Conservation (phyloP, 2,113 vertebrate genomes). For the Accipiter cooperii region DNA sequence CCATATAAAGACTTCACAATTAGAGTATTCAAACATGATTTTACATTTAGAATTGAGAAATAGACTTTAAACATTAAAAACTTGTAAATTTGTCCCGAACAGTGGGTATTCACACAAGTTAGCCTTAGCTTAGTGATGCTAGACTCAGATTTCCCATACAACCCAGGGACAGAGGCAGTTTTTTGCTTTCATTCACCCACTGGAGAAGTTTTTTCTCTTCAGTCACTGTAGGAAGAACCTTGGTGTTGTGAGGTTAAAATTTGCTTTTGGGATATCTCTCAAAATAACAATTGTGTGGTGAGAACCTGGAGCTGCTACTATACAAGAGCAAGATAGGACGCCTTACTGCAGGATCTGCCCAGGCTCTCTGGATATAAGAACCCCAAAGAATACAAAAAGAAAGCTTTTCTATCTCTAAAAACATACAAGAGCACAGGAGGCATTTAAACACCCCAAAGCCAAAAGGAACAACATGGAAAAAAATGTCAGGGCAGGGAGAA, state of each 20-base stretch:
- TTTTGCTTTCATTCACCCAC: not conserved
- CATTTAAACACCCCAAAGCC: not conserved
- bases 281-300: not conserved
- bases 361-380: not conserved
- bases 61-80: not conserved
- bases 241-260: not conserved
- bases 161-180: not conserved
- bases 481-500: not conserved
- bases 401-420: not conserved
- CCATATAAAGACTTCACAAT: not conserved
- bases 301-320: not conserved
- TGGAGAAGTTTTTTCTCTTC: not conserved
- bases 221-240: not conserved
- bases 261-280: not conserved
- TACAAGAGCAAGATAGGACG: not conserved
- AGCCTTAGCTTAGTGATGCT: not conserved
- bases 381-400: not conserved
- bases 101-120: not conserved
- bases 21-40: not conserved
- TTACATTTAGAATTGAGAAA: not conserved
- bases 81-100: not conserved
- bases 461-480: not conserved
- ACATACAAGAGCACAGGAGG: not conserved
- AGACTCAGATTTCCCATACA: not conserved
- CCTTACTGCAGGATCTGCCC: not conserved